Evolutionary conservation across 2,888 invertebrate genomes (phyloP).

Genomic region (Agonum fuliginosum): DNA sequence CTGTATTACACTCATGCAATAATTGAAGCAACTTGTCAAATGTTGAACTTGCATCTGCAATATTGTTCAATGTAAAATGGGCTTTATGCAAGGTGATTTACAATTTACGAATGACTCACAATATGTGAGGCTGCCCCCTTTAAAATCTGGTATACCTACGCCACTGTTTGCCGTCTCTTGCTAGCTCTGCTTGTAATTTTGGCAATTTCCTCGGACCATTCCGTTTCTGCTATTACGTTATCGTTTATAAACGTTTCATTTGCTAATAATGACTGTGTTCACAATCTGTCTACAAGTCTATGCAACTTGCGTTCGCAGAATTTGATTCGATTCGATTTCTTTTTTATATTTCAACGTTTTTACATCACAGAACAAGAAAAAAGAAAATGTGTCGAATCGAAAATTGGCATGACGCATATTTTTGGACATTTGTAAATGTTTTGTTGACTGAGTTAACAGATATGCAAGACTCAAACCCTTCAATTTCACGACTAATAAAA

Average conservation of each 20-base stretch:
- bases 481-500: too few species aligned
- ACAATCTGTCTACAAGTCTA: background rate
- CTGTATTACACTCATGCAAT: too few species aligned
- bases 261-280: background rate
- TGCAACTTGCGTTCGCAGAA: background rate
- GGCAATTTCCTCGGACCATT: background rate
- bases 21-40: too few species aligned
- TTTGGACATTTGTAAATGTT: background rate
- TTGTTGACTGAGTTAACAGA: too few species aligned
- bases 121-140: background rate
- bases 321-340: constrained; percentile 2
- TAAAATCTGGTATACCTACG: background rate
- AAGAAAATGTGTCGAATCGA: background rate
- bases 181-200: background rate
- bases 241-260: background rate
- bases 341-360: background rate
- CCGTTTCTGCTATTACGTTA: background rate
- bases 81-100: too few species aligned
- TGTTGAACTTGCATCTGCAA: too few species aligned
- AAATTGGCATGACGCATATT: background rate
- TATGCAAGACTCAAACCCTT: too few species aligned
- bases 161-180: background rate
- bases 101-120: too few species aligned
- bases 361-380: background rate
- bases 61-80: too few species aligned